Evolutionary conservation across 2,797 vertebrate species (phyloP), one percentile per base, ranked within the genome.

Genomic region (Microchirus variegatus): DNA sequence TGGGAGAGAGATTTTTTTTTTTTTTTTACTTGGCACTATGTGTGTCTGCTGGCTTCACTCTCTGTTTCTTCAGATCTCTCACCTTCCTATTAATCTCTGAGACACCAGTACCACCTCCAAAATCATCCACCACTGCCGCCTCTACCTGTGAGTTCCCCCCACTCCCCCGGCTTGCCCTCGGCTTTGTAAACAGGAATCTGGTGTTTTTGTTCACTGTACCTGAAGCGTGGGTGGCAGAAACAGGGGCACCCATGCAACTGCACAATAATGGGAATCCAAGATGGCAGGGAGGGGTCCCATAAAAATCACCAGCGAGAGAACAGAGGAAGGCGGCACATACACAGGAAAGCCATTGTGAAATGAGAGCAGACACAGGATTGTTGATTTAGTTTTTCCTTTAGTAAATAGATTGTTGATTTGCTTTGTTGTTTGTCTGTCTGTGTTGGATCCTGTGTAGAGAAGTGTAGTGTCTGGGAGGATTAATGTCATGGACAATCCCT

Each of bases 131-230:
- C 42, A 22, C 49, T 26, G 15, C 55, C 52, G 61, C 11, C 55
- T 60, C 55, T 60, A 42, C 70, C 49, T 69, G 53, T n/a, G n/a
- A n/a, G n/a, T n/a, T n/a, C n/a, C n/a, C n/a, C n/a, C n/a, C n/a
- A n/a, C n/a, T n/a, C n/a, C n/a, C n/a, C n/a, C n/a, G n/a, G n/a
- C n/a, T n/a, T n/a, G n/a, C n/a, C n/a, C 61, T 36, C 67, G 37
- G 77, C 76, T 89, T 89, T 89, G 85, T 91, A 89, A 93, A 93
- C 91, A 92, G 91, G 90, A 92, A 91, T 77, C 81, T 37, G 62
- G 72, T 70, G 76, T 72, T 31, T 31, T 54, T 82, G 77, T 76
- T 86, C 78, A 64, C 70, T 78, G 78, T 91, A 91, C 92, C 89
- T 88, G 78, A 75, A 89, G 89, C 73, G 70, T 88, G 87, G 82